Conservation (phyloP, 2,113 vertebrate genomes). For the Saimiri boliviensis region DNA sequence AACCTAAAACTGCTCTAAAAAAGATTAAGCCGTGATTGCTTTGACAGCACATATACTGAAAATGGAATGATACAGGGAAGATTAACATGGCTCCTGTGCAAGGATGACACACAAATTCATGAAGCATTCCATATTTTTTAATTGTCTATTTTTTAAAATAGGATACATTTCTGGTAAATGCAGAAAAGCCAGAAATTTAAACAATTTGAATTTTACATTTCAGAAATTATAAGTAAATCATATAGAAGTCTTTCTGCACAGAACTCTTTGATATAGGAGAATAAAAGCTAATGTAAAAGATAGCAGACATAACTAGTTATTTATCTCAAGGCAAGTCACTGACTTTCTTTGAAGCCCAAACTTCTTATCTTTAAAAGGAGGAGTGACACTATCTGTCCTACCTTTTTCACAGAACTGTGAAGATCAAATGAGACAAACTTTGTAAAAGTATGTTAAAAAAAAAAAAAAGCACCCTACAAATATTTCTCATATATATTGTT, state of each 20-base stretch:
- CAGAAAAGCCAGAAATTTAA: constrained; percentile 39
- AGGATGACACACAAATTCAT: no score
- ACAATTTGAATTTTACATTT: constrained; percentile 15
- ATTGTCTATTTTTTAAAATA: not conserved
- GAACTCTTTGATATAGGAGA: not conserved
- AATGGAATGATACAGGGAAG: no score
- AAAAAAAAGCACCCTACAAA: constrained; percentile 30
- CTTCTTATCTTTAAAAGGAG: constrained; percentile 1
- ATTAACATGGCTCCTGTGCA: no score
- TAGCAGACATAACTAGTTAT: not conserved
- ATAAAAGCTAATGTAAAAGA: constrained; percentile 17
- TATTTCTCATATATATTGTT: not conserved
- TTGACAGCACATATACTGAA: no score
- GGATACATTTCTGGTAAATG: constrained; percentile 12
- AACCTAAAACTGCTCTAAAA: not conserved
- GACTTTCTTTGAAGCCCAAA: not conserved
- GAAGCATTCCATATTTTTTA: no score
- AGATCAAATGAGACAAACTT: constrained; percentile 47
- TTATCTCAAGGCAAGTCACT: constrained; percentile 15
- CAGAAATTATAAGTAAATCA: not conserved
- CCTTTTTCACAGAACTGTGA: constrained; percentile 46
- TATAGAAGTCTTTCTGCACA: not conserved
- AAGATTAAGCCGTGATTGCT: not conserved
- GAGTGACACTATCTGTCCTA: not conserved
- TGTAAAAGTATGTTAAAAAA: not conserved